Base-by-base conservation (phyloP, 2,888 invertebrate genomes). In the Palloptera scutellata region DNA sequence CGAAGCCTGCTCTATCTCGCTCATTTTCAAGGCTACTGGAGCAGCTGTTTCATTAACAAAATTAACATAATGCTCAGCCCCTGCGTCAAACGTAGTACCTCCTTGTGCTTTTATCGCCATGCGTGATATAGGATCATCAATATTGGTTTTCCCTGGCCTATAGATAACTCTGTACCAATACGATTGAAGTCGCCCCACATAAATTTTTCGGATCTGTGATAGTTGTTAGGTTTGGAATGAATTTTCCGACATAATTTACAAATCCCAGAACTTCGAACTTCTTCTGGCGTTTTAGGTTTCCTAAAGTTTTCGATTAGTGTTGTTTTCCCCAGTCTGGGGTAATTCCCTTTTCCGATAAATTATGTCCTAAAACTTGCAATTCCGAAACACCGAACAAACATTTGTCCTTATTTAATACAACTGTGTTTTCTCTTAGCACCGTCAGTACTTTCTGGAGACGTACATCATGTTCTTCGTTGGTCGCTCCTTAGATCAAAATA, bases 181-280 rank as follows among this genome's bases (percentile, higher is more conserved):
- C n/a, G n/a, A n/a, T n/a, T n/a, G n/a, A n/a, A n/a, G n/a, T n/a
- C n/a, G n/a, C n/a, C n/a, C n/a, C n/a, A n/a, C n/a, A n/a, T n/a
- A n/a, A n/a, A n/a, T n/a, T n/a, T n/a, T n/a, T n/a, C 15, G 67
- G 55, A 13, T 65, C 70, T 1, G 63, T 62, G 8, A 53, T 43
- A 0, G 67, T 68, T 3, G 70, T 66, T 15, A 70, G 19, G 51
- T 68, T 51, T 40, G 60, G 68, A n/a, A 68, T 68, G 51, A 64
- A 68, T 42, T 62, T 66, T 11, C 57, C 59, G 12, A 69, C 64
- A n/a, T n/a, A n/a, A n/a, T n/a, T 67, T 41, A 67, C 60, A n/a
- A 69, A 42, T 1, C 66, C 69, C 41, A 69, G 43, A 40, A 69
- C n/a, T n/a, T n/a, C n/a, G n/a, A n/a, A n/a, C n/a, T n/a, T n/a